Percentiles rank a stretch among this genome's conserved stretches.
These are phyloP conservation scores for Stylophora pistillata DNA, from an alignment of 64 coral and sea anemone species.

Conservation along the genomic window DNA sequence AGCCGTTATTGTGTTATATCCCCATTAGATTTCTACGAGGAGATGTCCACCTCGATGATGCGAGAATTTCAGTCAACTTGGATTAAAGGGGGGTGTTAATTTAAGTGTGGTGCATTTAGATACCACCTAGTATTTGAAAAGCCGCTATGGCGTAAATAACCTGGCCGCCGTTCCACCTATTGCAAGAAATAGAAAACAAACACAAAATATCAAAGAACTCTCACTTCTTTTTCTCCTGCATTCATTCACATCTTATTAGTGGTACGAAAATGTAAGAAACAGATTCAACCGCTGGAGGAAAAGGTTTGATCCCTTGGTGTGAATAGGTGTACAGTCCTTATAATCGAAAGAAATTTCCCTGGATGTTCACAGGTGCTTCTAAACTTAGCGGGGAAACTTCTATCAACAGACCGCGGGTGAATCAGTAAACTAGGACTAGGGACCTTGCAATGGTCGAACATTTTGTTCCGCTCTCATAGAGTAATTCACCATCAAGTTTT, in stretches of 20 bases:
- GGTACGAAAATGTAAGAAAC: neutral
- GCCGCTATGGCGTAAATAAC: conserved; percentile 20
- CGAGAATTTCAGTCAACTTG: neutral
- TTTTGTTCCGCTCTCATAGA: neutral
- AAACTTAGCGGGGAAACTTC: conserved; percentile 1
- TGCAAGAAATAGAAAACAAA: neutral
- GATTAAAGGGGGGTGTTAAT: neutral
- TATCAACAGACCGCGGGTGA: conserved; percentile 8
- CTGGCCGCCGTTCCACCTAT: neutral
- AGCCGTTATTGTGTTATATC: conserved; percentile 12
- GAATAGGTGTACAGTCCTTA: neutral
- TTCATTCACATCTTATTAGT: neutral
- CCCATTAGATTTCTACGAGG: neutral
- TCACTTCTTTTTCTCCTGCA: neutral
- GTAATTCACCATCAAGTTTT: neutral
- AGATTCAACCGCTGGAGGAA: too few relatives aligned
- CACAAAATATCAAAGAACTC: neutral
- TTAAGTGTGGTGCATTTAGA: neutral
- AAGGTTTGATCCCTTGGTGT: neutral
- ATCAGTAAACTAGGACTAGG: neutral
- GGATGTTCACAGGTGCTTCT: conserved; percentile 26
- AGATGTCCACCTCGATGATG: neutral
- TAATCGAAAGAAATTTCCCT: neutral
- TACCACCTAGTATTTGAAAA: conserved; percentile 2
- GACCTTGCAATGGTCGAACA: neutral